Evolutionary conservation across 1,140 invertebrate species (phyloP).

Genomic region (Calycopis cecrops): DNA sequence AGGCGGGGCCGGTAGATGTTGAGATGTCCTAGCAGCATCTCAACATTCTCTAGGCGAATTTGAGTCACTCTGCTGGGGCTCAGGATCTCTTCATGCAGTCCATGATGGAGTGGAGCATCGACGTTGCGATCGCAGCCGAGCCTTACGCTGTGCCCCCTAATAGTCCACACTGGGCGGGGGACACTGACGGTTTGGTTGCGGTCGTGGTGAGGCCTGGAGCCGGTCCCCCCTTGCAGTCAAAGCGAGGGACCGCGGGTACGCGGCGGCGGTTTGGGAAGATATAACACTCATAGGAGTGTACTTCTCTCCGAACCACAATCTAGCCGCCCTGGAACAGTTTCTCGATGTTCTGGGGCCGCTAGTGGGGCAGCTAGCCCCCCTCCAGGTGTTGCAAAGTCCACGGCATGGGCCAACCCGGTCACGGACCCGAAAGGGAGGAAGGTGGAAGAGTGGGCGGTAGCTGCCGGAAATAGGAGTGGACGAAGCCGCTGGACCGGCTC

Average conservation of each 20-base stretch:
- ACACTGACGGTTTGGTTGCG: conserved; percentile 4
- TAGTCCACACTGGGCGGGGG: conserved; percentile 9
- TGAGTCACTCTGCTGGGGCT: neutral
- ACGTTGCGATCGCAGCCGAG: too few species aligned
- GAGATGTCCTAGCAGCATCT: neutral
- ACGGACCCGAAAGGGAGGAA: conserved; percentile 15
- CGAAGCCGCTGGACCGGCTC: neutral
- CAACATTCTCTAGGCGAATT: neutral
- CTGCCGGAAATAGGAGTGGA: conserved; percentile 9
- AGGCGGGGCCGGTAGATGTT: neutral
- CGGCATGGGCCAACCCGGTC: conserved; percentile 7
- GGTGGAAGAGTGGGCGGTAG: conserved; percentile 13
- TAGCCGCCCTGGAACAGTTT: conserved; percentile 13
- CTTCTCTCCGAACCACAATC: conserved; percentile 20
- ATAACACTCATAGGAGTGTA: conserved; percentile 8
- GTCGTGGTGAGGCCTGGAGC: conserved; percentile 3
- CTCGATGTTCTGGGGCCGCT: conserved; percentile 13
- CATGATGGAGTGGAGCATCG: too few species aligned
- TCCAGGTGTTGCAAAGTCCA: conserved; percentile 8
- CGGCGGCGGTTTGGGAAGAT: neutral
- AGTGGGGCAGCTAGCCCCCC: conserved; percentile 12
- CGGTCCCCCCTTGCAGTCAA: neutral
- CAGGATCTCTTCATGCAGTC: too few species aligned
- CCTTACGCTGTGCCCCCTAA: too few species aligned
- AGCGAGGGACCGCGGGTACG: conserved; percentile 17